These are phyloP conservation scores for Palloptera scutellata DNA, from an alignment of 2,888 invertebrate species.

Conservation along the genomic window DNA sequence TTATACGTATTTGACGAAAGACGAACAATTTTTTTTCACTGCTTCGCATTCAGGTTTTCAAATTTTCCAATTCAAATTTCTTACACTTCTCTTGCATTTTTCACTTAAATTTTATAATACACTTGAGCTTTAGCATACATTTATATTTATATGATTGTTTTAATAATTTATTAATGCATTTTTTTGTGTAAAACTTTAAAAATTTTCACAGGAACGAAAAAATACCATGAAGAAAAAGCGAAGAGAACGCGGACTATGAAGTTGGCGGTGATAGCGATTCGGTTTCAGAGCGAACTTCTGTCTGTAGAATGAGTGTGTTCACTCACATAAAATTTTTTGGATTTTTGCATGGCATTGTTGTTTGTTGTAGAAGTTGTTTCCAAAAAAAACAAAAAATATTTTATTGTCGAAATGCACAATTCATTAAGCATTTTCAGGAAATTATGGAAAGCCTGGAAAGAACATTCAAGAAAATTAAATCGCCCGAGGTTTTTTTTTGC, in stretches of 20 bases:
- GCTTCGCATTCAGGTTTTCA: constrained; percentile 51
- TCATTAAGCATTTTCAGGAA: no score
- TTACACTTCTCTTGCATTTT: constrained; percentile 28
- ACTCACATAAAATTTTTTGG: neutral
- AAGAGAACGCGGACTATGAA: constrained; percentile 31
- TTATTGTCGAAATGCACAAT: no score
- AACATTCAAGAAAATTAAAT: no score
- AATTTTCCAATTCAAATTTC: constrained; percentile 44
- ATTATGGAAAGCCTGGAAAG: no score
- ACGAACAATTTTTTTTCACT: constrained; percentile 49
- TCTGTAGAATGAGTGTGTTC: constrained; percentile 3
- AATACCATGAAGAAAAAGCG: constrained; percentile 24
- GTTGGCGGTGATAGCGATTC: constrained; percentile 28
- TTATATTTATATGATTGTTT: constrained; percentile 45
- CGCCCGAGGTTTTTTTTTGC: no score
- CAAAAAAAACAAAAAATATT: neutral
- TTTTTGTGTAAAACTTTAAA: constrained; percentile 42
- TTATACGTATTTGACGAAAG: constrained; percentile 42
- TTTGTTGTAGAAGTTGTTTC: neutral
- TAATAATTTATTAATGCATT: constrained; percentile 45
- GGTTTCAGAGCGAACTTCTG: constrained; percentile 11
- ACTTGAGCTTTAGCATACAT: constrained; percentile 28
- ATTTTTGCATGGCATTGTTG: constrained; percentile 5
- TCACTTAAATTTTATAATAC: constrained; percentile 29
- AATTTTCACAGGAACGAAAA: constrained; percentile 34